phyloP scores from a whole-genome alignment of 2,113 vertebrate species.

The Meles meles region DNA sequence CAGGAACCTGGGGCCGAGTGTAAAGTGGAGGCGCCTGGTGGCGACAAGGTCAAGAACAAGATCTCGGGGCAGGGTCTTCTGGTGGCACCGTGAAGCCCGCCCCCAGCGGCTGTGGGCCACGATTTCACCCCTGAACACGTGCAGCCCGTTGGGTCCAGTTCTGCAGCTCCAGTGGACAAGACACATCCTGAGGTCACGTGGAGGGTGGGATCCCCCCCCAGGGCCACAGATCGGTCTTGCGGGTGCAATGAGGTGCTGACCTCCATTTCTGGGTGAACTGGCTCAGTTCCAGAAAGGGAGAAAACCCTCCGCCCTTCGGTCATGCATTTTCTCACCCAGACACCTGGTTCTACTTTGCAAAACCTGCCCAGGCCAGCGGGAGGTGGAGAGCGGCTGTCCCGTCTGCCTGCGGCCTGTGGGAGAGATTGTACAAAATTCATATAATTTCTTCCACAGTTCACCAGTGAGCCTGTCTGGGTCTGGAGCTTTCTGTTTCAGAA shows the following conservation, averaged over 20 bases:
- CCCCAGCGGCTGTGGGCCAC: rapidly evolving
- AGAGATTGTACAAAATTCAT: neutral
- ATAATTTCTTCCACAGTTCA: neutral
- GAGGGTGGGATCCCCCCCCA: neutral
- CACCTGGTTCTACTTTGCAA: neutral
- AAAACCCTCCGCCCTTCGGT: neutral
- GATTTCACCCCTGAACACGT: neutral
- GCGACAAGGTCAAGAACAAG: neutral
- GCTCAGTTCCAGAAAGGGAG: neutral
- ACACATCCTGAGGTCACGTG: neutral
- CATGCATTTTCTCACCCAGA: neutral
- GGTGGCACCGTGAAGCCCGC: neutral
- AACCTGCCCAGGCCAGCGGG: too few relatives aligned
- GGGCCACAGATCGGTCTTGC: neutral
- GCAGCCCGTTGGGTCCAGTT: too few relatives aligned
- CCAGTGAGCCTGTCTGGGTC: neutral
- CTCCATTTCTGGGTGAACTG: neutral
- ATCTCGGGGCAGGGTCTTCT: neutral
- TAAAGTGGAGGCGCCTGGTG: neutral
- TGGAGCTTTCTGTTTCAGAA: neutral
- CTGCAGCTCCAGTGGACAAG: neutral
- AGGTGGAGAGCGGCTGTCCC: neutral
- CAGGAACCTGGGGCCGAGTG: neutral
- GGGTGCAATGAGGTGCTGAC: neutral
- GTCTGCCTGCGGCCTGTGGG: neutral